Conservation (phyloP, 2,797 vertebrate genomes). For the Euthynnus affinis region DNA sequence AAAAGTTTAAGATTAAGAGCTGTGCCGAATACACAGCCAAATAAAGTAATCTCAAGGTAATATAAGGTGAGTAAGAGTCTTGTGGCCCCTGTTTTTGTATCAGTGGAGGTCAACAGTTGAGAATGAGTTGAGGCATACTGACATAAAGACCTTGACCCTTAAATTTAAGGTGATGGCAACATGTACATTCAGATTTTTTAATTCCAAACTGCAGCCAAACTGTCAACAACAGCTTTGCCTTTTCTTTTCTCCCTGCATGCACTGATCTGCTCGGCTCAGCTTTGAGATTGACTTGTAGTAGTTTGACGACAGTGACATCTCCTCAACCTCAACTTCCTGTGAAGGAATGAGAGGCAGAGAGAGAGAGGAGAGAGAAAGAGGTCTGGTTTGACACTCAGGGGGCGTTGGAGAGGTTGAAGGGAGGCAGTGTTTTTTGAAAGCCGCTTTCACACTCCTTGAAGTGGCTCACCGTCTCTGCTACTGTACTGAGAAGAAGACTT, state of each 20-base stretch:
- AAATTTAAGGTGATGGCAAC: neutral
- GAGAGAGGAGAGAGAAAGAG: conserved; percentile 31
- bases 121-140: neutral
- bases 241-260: neutral
- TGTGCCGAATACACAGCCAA: neutral
- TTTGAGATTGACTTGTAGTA: conserved; percentile 47
- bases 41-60: neutral
- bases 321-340: conserved; percentile 79
- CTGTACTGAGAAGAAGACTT: conserved; percentile 72
- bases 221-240: neutral
- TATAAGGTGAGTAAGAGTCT: no score
- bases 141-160: neutral
- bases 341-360: conserved; percentile 52
- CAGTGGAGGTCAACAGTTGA: neutral
- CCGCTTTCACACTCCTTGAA: conserved; percentile 77
- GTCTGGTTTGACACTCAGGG: conserved; percentile 59
- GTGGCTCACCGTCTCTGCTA: conserved; percentile 83
- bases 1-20: neutral
- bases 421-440: conserved; percentile 55
- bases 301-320: conserved; percentile 58
- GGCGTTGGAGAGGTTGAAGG: conserved; percentile 82
- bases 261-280: conserved; percentile 2
- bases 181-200: neutral
- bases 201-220: neutral
- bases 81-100: neutral